phyloP scores from a whole-genome alignment of 2,113 vertebrate genomes.

The Siphamia tubifer region DNA sequence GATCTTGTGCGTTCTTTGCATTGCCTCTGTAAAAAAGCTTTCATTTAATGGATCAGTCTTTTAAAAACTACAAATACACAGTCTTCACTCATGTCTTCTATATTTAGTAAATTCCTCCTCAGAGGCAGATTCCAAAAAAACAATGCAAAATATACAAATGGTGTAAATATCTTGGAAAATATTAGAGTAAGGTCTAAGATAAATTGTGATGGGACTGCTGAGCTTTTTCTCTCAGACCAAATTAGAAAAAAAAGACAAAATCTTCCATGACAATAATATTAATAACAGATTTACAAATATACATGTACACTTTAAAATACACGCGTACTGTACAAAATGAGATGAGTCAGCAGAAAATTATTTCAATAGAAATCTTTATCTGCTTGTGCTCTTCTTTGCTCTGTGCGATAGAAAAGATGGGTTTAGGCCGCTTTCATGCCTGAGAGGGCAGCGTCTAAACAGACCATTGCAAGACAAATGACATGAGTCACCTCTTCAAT shows the following conservation, averaged over 20 bases:
- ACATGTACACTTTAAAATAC: constrained; percentile 67
- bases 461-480: constrained; percentile 71
- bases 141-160: constrained; percentile 30
- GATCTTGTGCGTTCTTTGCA: background rate
- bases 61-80: background rate
- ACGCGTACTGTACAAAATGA: constrained; percentile 59
- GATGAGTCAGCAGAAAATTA: constrained; percentile 38
- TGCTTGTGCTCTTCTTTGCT: constrained; percentile 51
- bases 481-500: constrained; percentile 81
- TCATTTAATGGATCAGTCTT: background rate
- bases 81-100: background rate
- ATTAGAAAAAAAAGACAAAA: constrained; percentile 21
- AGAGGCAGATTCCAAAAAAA: background rate
- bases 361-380: constrained; percentile 37
- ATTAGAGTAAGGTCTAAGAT: constrained; percentile 22
- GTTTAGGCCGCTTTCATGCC: constrained; percentile 65
- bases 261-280: constrained; percentile 55
- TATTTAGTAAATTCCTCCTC: constrained; percentile 6
- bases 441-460: constrained; percentile 70
- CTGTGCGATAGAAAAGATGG: constrained; percentile 46
- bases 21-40: background rate
- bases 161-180: constrained; percentile 35
- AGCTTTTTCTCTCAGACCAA: constrained; percentile 1
- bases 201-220: background rate
- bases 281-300: constrained; percentile 71